phyloP scores from a whole-genome alignment of 2,113 vertebrate species.

The Pongo abelii region DNA sequence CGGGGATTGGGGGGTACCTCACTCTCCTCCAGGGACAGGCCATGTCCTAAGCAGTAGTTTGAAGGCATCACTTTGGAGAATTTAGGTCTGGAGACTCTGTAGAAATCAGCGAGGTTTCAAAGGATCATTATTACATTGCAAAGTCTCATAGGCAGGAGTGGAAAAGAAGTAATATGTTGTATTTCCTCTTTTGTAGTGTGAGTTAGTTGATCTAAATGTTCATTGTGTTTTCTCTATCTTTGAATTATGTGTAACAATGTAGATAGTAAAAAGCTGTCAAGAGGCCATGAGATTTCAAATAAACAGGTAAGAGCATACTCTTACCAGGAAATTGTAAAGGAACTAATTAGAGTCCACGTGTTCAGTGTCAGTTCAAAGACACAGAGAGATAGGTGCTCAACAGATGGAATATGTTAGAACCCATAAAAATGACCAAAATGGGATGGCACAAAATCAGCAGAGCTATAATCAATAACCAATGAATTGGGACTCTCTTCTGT shows the following conservation, averaged over 20 bases:
- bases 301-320: not conserved
- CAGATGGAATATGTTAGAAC: not conserved
- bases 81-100: not conserved
- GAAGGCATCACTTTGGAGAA: not conserved
- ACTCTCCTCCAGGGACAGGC: not conserved
- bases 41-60: not conserved
- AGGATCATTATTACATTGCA: not conserved
- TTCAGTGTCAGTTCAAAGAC: not conserved
- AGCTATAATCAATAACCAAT: not conserved
- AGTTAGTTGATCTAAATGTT: not conserved
- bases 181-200: not conserved
- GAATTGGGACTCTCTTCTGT: not conserved
- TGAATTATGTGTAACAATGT: not conserved
- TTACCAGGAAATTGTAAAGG: not conserved
- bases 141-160: not conserved
- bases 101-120: not conserved
- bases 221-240: not conserved
- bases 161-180: not conserved
- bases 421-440: not conserved
- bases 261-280: not conserved
- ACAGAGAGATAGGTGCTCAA: not conserved
- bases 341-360: not conserved
- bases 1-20: rapidly evolving
- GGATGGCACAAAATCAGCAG: not conserved
- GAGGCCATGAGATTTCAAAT: not conserved